phyloP scores from a whole-genome alignment of 2,888 invertebrate genomes.

The Teleiodes luculella region DNA sequence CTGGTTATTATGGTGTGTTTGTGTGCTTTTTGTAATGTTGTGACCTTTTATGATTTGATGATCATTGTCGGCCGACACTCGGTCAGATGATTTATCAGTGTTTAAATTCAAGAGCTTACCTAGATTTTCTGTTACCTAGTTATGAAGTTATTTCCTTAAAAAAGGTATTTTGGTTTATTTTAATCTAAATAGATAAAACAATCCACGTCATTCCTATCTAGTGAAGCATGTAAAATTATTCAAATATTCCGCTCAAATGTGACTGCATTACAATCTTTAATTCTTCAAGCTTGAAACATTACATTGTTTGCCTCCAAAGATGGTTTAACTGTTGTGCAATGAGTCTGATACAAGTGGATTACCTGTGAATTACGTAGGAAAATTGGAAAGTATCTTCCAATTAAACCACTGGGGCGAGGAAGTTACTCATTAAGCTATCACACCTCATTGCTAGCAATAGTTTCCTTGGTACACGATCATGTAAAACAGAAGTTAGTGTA shows the following conservation, averaged over 20 bases:
- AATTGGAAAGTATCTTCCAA: conserved; percentile 1
- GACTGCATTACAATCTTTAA: neutral
- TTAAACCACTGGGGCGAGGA: neutral
- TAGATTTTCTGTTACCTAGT: too few species aligned
- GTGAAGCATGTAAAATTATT: neutral
- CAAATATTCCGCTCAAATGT: neutral
- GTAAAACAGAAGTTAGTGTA: neutral
- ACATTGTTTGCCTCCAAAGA: neutral
- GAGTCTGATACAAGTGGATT: conserved; percentile 1
- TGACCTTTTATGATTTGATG: too few species aligned
- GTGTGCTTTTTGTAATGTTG: neutral
- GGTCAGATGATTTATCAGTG: too few species aligned
- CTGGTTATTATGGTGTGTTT: conserved; percentile 22
- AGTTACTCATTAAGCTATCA: neutral
- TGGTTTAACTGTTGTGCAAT: neutral
- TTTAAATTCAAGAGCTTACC: too few species aligned
- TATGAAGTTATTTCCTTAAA: too few species aligned
- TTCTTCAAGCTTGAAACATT: neutral
- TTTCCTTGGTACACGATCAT: neutral
- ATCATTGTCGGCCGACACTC: too few species aligned
- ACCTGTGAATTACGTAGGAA: conserved; percentile 7
- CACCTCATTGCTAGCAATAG: neutral
- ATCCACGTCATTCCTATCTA: too few species aligned
- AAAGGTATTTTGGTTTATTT: too few species aligned
- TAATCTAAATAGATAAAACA: too few species aligned